phyloP scores from a whole-genome alignment of 2,888 invertebrate species.

The Ennomos erosarius region DNA sequence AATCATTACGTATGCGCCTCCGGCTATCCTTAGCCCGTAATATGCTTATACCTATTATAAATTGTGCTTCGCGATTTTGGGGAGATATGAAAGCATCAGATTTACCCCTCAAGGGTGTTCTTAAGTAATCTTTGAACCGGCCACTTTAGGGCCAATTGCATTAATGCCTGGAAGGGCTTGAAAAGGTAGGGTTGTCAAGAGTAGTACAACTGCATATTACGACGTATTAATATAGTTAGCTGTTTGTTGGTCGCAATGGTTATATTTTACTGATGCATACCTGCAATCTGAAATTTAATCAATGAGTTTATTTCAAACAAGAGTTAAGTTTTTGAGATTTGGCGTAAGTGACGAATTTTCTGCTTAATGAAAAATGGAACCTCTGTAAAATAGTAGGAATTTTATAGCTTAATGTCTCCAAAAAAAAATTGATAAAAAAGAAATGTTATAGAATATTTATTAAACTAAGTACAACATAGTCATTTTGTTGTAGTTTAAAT shows the following conservation, averaged over 20 bases:
- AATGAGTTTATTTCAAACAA: no score
- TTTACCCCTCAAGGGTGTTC: constrained; percentile 56
- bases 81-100: constrained; percentile 68
- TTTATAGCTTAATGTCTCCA: no score
- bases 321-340: no score
- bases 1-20: constrained; percentile 49
- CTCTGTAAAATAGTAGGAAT: no score
- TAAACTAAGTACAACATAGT: no score
- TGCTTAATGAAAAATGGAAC: no score
- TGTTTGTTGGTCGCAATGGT: not conserved
- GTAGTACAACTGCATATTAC: constrained; percentile 8
- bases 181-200: constrained; percentile 32
- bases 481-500: no score
- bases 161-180: constrained; percentile 34
- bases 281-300: no score
- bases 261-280: no score
- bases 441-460: no score
- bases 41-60: constrained; percentile 65
- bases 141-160: constrained; percentile 44
- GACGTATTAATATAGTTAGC: not conserved
- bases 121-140: constrained; percentile 51
- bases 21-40: constrained; percentile 61
- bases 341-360: no score
- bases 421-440: no score
- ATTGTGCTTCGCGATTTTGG: constrained; percentile 69